Percentiles rank a stretch among this genome's conserved stretches.
Evolutionary conservation across 2,797 vertebrate genomes (phyloP).

Genomic region (Poeciliopsis gracilis): DNA sequence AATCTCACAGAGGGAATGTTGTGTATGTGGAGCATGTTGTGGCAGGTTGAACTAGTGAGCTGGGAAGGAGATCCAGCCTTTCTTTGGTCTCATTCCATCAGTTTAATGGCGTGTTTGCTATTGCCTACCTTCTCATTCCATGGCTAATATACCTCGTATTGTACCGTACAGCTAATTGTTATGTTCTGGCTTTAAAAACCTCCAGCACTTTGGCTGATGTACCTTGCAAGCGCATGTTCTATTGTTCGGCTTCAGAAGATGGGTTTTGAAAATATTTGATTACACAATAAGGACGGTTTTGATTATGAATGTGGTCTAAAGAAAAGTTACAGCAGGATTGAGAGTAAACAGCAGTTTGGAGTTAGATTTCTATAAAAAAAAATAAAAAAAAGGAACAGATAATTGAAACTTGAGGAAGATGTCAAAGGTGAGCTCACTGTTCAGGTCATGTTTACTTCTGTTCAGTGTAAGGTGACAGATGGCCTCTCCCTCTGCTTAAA

Average conservation of each 20-base stretch:
- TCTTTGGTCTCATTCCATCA: conserved; percentile 58
- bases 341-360: conserved; percentile 27
- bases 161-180: conserved; percentile 70
- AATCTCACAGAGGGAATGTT: conserved; percentile 34
- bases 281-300: conserved; percentile 49
- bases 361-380: conserved; percentile 47
- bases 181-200: conserved; percentile 59
- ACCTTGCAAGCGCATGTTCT: conserved; percentile 30
- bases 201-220: conserved; percentile 13
- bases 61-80: conserved; percentile 38
- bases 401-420: conserved; percentile 43
- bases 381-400: conserved; percentile 4
- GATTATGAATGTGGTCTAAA: conserved; percentile 39
- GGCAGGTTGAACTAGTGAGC: conserved; percentile 50
- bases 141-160: conserved; percentile 54
- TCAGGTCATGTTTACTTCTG: conserved; percentile 7
- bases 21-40: conserved; percentile 31
- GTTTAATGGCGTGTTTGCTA: conserved; percentile 69
- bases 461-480: not conserved
- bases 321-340: conserved; percentile 35
- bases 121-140: conserved; percentile 64
- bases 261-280: conserved; percentile 47
- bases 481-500: not conserved
- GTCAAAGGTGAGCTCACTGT: conserved; percentile 50
- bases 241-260: conserved; percentile 17